These are phyloP conservation scores for Gastrophysa polygoni DNA, from an alignment of 2,888 invertebrate species.

Conservation along the genomic window DNA sequence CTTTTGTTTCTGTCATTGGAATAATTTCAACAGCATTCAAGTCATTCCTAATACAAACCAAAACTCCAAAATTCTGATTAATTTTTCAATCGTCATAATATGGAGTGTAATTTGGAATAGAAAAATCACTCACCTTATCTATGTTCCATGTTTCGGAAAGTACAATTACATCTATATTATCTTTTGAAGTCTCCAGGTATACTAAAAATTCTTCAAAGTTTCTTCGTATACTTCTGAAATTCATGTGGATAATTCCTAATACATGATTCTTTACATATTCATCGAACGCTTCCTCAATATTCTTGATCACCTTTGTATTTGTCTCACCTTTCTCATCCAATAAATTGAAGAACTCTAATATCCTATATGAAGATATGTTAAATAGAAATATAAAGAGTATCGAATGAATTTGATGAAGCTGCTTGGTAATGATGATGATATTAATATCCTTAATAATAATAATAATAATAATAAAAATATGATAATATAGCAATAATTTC, in stretches of 20 bases:
- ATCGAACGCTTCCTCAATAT: not conserved
- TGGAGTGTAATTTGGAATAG: conserved; percentile 1
- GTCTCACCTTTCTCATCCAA: not conserved
- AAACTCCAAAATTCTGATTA: conserved; percentile 5
- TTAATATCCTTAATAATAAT: not conserved
- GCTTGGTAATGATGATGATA: not conserved
- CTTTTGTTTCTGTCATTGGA: not conserved
- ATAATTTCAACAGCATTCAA: not conserved
- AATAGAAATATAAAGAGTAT: not conserved
- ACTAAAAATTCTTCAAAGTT: too few species aligned
- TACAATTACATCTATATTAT: too few species aligned
- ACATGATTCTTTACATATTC: not conserved
- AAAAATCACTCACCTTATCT: conserved; percentile 7
- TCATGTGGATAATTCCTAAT: not conserved
- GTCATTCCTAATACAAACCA: not conserved
- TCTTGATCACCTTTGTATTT: not conserved
- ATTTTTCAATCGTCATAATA: not conserved
- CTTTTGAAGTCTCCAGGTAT: too few species aligned
- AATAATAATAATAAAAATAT: not conserved
- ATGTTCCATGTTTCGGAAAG: conserved; percentile 5
- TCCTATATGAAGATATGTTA: not conserved
- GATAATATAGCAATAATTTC: too few species aligned
- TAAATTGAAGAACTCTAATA: not conserved
- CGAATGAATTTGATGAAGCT: not conserved
- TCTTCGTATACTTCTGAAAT: conserved; percentile 1